Evolutionary conservation across 2,888 invertebrate species (phyloP).

Genomic region (Thecophora atra): DNA sequence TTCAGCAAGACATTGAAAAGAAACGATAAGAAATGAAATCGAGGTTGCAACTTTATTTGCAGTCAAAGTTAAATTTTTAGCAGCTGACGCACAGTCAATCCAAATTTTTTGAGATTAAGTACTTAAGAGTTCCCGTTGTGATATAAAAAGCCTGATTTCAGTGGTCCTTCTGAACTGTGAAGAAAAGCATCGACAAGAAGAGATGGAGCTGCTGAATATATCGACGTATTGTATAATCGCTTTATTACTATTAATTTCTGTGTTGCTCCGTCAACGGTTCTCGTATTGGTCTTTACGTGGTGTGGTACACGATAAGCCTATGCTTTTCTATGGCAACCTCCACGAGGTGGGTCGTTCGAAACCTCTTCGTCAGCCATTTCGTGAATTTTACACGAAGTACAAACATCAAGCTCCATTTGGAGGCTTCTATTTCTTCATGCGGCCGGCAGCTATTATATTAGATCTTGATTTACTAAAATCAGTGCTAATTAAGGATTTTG

Average conservation of each 20-base stretch:
- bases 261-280: conserved; percentile 43
- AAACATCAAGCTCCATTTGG: conserved; percentile 53
- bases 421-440: conserved; percentile 55
- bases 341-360: conserved; percentile 49
- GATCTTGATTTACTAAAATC: conserved; percentile 61
- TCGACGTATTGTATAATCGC: not conserved
- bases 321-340: conserved; percentile 51
- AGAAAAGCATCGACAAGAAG: too few relatives aligned
- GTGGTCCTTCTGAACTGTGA: not conserved
- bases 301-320: conserved; percentile 51
- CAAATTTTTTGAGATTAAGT: too few relatives aligned
- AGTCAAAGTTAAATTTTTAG: too few relatives aligned
- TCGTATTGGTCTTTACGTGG: conserved; percentile 53
- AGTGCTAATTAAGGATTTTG: conserved; percentile 64
- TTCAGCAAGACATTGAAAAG: too few relatives aligned
- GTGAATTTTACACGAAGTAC: conserved; percentile 53
- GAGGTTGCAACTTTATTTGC: too few relatives aligned
- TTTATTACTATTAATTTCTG: conserved; percentile 25
- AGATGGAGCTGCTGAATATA: conserved; percentile 1
- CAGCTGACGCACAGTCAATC: too few relatives aligned
- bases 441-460: conserved; percentile 50
- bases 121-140: too few relatives aligned
- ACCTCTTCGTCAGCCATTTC: conserved; percentile 48
- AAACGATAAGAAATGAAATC: too few relatives aligned
- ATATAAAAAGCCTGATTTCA: too few relatives aligned